These are phyloP conservation scores for Sicus ferrugineus DNA, from an alignment of 2,888 invertebrate species.

Conservation along the genomic window DNA sequence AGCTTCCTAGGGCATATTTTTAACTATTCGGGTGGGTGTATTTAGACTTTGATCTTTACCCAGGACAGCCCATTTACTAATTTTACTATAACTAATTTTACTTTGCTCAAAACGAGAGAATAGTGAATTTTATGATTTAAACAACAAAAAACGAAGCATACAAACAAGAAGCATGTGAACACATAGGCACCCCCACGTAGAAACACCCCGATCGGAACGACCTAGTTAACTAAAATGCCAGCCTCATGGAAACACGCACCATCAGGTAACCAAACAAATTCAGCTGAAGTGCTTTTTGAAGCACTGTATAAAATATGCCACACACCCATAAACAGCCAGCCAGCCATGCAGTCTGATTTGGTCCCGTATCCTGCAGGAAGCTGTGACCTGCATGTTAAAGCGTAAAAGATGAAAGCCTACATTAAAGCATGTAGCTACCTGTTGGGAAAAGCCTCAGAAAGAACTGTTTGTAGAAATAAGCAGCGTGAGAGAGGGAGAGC, in stretches of 20 bases:
- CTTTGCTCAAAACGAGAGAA: no score
- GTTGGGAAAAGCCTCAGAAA: constrained; percentile 43
- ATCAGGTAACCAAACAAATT: constrained; percentile 9
- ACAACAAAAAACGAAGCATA: constrained; percentile 12
- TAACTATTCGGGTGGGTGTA: no score
- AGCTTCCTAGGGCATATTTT: no score
- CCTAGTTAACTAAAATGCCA: constrained; percentile 23
- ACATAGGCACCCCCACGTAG: not conserved
- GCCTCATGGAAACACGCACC: not conserved
- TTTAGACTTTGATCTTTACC: no score
- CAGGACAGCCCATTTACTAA: no score
- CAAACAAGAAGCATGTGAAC: not conserved
- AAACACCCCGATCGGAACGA: constrained; percentile 9
- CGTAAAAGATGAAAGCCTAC: constrained; percentile 13
- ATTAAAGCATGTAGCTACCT: constrained; percentile 45
- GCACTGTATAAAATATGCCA: constrained; percentile 22
- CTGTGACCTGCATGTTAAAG: no score
- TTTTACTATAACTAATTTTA: no score
- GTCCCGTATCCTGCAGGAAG: constrained; percentile 36
- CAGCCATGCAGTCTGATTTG: constrained; percentile 10
- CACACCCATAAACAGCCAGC: constrained; percentile 28
- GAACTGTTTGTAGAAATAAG: not conserved
- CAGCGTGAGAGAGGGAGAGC: not conserved
- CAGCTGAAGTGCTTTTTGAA: constrained; percentile 19
- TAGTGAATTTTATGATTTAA: no score